These are phyloP conservation scores for Drosophila bocki DNA, from an alignment of 1,140 invertebrate genomes.

Conservation along the genomic window DNA sequence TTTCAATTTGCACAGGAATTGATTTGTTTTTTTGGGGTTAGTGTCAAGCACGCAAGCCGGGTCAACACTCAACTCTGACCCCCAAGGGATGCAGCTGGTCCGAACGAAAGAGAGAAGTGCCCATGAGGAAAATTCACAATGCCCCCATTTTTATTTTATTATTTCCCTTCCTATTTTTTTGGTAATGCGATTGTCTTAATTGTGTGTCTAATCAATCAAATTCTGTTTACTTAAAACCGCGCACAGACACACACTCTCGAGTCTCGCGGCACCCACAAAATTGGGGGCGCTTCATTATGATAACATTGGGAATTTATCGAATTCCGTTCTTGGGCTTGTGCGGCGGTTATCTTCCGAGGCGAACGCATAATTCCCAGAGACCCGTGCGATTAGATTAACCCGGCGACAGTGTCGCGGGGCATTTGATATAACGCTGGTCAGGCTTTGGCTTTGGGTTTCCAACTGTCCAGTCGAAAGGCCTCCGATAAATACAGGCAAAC, in stretches of 20 bases:
- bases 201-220: slow-evolving; percentile 81
- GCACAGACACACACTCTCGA: slow-evolving; percentile 19
- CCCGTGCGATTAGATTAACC: slow-evolving; percentile 70
- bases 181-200: slow-evolving; percentile 65
- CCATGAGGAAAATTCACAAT: not conserved
- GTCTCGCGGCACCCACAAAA: slow-evolving; percentile 3
- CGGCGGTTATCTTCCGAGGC: slow-evolving; percentile 58
- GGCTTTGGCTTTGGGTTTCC: slow-evolving; percentile 23
- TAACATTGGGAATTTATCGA: slow-evolving; percentile 74
- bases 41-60: slow-evolving; percentile 56
- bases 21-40: slow-evolving; percentile 54
- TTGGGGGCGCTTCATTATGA: slow-evolving; percentile 74
- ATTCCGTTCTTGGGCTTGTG: slow-evolving; percentile 40
- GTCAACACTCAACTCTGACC: slow-evolving; percentile 45
- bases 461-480: slow-evolving; percentile 29
- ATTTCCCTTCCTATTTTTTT: not conserved
- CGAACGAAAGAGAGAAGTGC: not conserved
- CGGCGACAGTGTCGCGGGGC: slow-evolving; percentile 33
- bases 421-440: slow-evolving; percentile 35
- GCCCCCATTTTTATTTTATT: slow-evolving; percentile 16
- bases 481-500: slow-evolving; percentile 30
- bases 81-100: slow-evolving; percentile 24
- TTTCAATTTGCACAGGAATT: slow-evolving; percentile 71
- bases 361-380: slow-evolving; percentile 68
- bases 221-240: slow-evolving; percentile 36